Conservation (phyloP, 1,140 invertebrate species). For the Drosophila nannoptera region DNA sequence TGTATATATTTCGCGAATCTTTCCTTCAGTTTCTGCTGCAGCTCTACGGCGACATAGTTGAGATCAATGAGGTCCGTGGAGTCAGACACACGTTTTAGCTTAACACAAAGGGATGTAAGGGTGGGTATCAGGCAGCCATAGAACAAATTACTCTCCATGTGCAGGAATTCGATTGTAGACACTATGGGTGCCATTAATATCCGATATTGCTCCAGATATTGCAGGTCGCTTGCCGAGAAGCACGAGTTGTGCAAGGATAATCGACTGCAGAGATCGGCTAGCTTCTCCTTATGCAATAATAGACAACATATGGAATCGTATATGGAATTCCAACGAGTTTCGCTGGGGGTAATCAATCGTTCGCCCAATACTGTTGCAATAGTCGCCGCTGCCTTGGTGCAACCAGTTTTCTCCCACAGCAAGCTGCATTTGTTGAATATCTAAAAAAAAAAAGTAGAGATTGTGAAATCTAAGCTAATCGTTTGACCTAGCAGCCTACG, state of each 20-base stretch:
- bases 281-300: constrained; percentile 22
- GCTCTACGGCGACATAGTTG: constrained; percentile 5
- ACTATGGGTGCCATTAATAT: constrained; percentile 27
- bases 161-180: constrained; percentile 29
- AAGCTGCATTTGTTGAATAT: constrained; percentile 23
- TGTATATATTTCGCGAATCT: constrained; percentile 13
- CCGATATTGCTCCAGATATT: constrained; percentile 36
- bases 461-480: no score
- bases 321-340: constrained; percentile 26
- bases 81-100: constrained; percentile 27
- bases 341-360: background rate
- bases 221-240: constrained; percentile 21
- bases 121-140: constrained; percentile 37
- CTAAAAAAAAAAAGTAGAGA: constrained; percentile 12
- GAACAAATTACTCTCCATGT: constrained; percentile 23
- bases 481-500: background rate
- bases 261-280: constrained; percentile 21
- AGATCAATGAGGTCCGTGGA: constrained; percentile 9
- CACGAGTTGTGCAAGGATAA: constrained; percentile 24
- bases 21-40: constrained; percentile 13
- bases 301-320: constrained; percentile 31
- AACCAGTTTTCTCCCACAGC: constrained; percentile 22
- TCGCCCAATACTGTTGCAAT: constrained; percentile 7
- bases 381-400: background rate
- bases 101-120: constrained; percentile 31